phyloP scores from a whole-genome alignment of 1,140 invertebrate genomes.

The Tachypleus tridentatus region DNA sequence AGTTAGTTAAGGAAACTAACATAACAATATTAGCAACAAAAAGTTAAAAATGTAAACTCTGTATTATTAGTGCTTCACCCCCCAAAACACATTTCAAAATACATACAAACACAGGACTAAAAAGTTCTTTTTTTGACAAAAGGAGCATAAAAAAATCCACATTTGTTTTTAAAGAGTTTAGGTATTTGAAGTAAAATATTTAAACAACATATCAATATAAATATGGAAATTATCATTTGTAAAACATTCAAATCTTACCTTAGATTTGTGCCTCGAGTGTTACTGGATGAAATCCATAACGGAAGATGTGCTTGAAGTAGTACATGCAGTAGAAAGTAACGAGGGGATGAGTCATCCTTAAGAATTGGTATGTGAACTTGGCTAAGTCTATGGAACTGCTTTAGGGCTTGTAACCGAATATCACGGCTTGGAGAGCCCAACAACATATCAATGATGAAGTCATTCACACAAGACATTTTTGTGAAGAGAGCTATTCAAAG shows the following conservation, averaged over 20 bases:
- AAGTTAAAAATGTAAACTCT: no score
- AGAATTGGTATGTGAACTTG: conserved; percentile 18
- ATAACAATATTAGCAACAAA: no score
- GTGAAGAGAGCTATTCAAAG: conserved; percentile 33
- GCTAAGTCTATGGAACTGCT: conserved; percentile 37
- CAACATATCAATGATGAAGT: conserved; percentile 42
- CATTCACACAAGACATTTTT: conserved; percentile 35
- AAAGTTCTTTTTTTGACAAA: no score
- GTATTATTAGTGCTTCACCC: no score
- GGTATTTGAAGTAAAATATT: no score
- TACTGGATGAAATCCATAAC: conserved; percentile 41
- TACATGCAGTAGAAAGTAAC: conserved; percentile 34
- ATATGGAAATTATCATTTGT: no score
- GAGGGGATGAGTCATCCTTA: neutral
- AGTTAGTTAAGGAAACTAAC: no score
- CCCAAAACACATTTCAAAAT: no score
- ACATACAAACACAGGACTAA: no score
- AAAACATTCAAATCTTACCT: conserved; percentile 23
- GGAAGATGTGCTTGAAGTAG: conserved; percentile 42
- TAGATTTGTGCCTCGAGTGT: conserved; percentile 37
- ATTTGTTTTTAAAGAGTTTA: no score
- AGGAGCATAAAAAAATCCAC: no score
- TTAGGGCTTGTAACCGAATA: conserved; percentile 36
- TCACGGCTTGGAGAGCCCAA: conserved; percentile 37
- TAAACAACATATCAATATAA: no score